These are phyloP conservation scores for Sinelater perroti DNA, from an alignment of 2,888 invertebrate species.

Conservation along the genomic window DNA sequence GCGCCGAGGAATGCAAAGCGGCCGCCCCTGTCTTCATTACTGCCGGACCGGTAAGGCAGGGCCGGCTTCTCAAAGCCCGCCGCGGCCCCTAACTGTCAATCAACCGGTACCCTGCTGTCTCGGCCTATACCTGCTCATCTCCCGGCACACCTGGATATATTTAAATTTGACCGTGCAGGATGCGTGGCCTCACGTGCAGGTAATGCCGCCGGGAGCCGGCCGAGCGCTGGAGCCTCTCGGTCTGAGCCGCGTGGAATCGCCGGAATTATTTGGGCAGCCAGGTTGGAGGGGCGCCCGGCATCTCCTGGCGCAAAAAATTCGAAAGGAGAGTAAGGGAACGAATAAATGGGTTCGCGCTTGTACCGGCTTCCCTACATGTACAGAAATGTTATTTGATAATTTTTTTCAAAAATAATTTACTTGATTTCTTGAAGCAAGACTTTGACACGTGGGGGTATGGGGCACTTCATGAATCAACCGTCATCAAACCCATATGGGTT, in stretches of 20 bases:
- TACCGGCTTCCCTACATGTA: too few relatives aligned
- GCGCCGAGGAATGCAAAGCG: constrained; percentile 26
- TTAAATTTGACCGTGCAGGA: constrained; percentile 40
- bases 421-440: too few relatives aligned
- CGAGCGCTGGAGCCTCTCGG: constrained; percentile 6
- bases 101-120: constrained; percentile 57
- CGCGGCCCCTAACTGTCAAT: constrained; percentile 57
- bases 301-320: too few relatives aligned
- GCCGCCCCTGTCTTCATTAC: constrained; percentile 47
- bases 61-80: constrained; percentile 52
- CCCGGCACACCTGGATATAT: constrained; percentile 45
- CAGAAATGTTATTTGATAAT: too few relatives aligned
- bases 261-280: constrained; percentile 1
- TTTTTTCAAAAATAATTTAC: too few relatives aligned
- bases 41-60: constrained; percentile 43
- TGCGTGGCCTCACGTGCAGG: not conserved
- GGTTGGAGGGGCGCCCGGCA: too few relatives aligned
- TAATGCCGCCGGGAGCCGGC: constrained; percentile 11
- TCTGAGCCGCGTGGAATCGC: not conserved
- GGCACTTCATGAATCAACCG: too few relatives aligned
- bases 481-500: too few relatives aligned
- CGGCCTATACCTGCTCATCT: constrained; percentile 49
- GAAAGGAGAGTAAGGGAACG: too few relatives aligned
- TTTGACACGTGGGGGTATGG: too few relatives aligned
- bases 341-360: too few relatives aligned